Percentiles rank a stretch among this genome's conserved stretches.
phyloP scores from a whole-genome alignment of 2,113 vertebrate species.

The Empidonax traillii region DNA sequence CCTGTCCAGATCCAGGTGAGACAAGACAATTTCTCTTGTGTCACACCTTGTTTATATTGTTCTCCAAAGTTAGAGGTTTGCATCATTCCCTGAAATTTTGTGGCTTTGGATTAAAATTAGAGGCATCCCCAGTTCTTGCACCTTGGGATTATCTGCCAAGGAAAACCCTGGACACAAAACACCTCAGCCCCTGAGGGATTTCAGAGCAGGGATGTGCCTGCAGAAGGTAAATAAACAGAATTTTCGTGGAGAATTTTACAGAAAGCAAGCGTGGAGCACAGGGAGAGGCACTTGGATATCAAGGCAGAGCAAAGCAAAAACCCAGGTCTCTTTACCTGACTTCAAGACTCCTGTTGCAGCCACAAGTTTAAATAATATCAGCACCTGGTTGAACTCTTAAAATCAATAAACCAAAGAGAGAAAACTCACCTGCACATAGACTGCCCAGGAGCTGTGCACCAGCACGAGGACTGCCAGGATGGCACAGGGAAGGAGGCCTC shows the following conservation, averaged over 20 bases:
- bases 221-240: neutral
- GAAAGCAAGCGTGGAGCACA: neutral
- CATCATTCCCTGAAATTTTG: neutral
- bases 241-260: neutral
- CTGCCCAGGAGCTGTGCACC: neutral
- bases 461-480: neutral
- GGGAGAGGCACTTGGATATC: neutral
- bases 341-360: neutral
- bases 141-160: neutral
- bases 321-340: neutral
- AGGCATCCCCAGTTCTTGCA: neutral
- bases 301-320: neutral
- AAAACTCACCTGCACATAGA: conserved; percentile 48
- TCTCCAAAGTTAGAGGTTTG: neutral
- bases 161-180: neutral
- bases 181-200: neutral
- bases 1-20: neutral
- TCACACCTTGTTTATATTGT: neutral
- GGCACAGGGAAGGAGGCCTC: neutral
- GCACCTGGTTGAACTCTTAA: neutral
- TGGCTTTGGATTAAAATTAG: neutral
- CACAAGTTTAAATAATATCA: neutral
- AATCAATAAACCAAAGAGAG: neutral
- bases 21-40: neutral
- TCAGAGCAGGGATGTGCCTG: neutral